These are phyloP conservation scores for Eidolon helvum DNA, from an alignment of 2,113 vertebrate species.

Conservation along the genomic window DNA sequence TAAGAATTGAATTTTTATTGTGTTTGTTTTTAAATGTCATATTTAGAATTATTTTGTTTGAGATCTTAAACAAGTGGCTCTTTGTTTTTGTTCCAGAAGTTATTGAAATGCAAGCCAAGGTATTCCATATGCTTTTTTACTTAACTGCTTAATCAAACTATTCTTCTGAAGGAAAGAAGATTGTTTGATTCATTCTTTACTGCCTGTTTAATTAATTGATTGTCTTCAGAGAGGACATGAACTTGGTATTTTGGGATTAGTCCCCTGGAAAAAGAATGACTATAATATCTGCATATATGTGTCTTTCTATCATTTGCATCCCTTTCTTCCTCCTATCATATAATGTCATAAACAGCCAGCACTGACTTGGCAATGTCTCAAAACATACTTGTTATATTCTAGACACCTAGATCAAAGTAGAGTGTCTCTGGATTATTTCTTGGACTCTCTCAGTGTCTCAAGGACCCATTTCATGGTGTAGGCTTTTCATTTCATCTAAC, in stretches of 20 bases:
- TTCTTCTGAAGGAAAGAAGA: neutral
- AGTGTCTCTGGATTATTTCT: neutral
- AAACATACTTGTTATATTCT: neutral
- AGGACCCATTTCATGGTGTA: neutral
- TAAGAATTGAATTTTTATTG: slow-evolving; percentile 68
- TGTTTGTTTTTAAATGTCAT: slow-evolving; percentile 69
- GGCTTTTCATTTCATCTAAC: neutral
- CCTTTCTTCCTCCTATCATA: neutral
- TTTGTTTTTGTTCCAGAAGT: slow-evolving; percentile 61
- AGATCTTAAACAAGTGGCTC: slow-evolving; percentile 46
- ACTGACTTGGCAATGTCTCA: neutral
- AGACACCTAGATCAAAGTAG: neutral
- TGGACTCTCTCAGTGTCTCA: neutral
- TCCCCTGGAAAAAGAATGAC: neutral
- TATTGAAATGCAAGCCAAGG: slow-evolving; percentile 44
- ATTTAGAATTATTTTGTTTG: slow-evolving; percentile 68
- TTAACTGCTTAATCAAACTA: slow-evolving; percentile 33
- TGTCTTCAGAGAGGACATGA: neutral
- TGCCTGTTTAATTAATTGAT: neutral
- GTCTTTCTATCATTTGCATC: neutral
- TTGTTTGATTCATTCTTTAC: neutral
- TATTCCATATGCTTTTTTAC: slow-evolving; percentile 52
- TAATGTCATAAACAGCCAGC: neutral
- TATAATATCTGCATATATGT: neutral
- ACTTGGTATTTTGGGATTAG: neutral